Evolutionary conservation across 2,113 vertebrate genomes (phyloP).

Genomic region (Recurvirostra avosetta): DNA sequence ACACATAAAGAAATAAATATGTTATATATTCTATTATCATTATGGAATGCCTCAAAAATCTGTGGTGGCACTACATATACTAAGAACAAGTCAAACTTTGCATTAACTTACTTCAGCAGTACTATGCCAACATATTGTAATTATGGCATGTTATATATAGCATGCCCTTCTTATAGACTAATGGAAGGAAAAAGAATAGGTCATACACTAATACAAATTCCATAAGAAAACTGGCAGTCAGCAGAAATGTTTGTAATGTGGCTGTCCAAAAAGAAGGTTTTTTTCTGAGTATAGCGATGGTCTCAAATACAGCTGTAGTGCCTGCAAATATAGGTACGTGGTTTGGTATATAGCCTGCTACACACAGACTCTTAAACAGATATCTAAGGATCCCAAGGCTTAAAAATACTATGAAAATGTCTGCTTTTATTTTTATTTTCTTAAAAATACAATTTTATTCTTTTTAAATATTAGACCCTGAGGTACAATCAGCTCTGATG

Average conservation of each 20-base stretch:
- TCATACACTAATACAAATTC: background rate
- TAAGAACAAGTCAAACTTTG: background rate
- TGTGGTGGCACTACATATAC: background rate
- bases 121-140: background rate
- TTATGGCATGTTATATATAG: background rate
- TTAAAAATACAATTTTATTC: conserved; percentile 17
- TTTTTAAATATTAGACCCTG: conserved; percentile 35
- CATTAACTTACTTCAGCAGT: background rate
- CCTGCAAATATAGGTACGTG: background rate
- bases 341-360: conserved; percentile 32
- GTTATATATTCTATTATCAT: background rate
- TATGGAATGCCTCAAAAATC: background rate
- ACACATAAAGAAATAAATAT: background rate
- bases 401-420: background rate
- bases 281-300: background rate
- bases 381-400: conserved; percentile 6
- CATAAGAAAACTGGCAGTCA: background rate
- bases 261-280: background rate
- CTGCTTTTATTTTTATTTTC: conserved; percentile 35
- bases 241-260: background rate
- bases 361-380: background rate
- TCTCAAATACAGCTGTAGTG: background rate
- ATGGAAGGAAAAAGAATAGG: background rate
- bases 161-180: background rate
- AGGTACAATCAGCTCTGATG: conserved; percentile 37